Conservation (phyloP, 2,797 vertebrate species). For the Siniperca scherzeri region DNA sequence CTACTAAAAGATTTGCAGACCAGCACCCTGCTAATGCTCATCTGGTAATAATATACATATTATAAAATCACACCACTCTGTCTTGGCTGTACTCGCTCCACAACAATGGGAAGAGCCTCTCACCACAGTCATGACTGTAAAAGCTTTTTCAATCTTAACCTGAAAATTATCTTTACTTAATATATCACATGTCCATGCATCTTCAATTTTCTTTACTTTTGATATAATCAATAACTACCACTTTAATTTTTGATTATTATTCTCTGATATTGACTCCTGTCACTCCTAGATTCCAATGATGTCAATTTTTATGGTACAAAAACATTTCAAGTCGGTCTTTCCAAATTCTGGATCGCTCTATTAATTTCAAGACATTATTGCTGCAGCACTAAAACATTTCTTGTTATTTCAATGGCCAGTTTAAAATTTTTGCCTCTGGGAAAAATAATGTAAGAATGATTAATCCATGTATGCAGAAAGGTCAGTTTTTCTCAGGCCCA, state of each 20-base stretch:
- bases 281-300: not conserved
- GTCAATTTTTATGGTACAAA: not conserved
- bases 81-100: rapidly evolving
- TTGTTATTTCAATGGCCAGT: no score
- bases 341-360: not conserved
- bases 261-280: not conserved
- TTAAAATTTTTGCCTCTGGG: not conserved
- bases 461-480: not conserved
- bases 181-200: not conserved
- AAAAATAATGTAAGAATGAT: not conserved
- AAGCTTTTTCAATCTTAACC: not conserved
- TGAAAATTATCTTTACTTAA: not conserved
- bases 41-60: not conserved
- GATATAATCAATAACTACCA: not conserved
- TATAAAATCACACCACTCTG: not conserved
- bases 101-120: not conserved
- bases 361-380: not conserved
- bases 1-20: not conserved
- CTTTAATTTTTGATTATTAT: not conserved
- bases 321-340: not conserved
- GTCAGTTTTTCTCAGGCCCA: not conserved
- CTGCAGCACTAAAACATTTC: not conserved
- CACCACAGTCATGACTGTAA: not conserved
- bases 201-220: not conserved
- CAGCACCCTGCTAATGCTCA: not conserved